Evolutionary conservation across 2,888 invertebrate species (phyloP).

Genomic region (Plusia festucae): DNA sequence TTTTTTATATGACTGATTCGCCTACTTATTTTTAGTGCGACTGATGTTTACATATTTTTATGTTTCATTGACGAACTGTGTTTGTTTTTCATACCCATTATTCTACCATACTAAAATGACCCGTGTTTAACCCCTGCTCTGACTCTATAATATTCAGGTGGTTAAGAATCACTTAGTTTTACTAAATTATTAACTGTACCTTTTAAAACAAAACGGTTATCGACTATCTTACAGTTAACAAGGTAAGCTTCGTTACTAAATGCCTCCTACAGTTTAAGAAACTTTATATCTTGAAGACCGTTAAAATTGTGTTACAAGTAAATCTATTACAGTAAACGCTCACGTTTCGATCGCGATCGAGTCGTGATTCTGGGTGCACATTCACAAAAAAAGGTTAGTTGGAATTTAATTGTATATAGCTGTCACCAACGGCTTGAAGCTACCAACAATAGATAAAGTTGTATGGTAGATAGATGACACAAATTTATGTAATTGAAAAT

Average conservation of each 20-base stretch:
- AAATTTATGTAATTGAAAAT: neutral
- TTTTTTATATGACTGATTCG: too few relatives aligned
- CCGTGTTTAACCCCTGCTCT: too few relatives aligned
- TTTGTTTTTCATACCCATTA: too few relatives aligned
- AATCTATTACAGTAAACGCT: constrained; percentile 66
- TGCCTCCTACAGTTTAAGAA: constrained; percentile 14
- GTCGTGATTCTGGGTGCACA: constrained; percentile 62
- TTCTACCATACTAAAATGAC: too few relatives aligned
- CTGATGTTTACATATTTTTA: too few relatives aligned
- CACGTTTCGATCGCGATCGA: constrained; percentile 69
- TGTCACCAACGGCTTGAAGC: constrained; percentile 39
- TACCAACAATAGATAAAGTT: neutral
- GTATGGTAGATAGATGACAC: neutral
- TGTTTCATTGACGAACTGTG: too few relatives aligned
- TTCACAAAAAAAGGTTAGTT: constrained; percentile 59
- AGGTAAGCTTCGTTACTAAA: neutral
- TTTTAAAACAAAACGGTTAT: too few relatives aligned
- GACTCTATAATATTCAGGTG: too few relatives aligned
- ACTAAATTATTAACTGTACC: too few relatives aligned
- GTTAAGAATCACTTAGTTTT: too few relatives aligned
- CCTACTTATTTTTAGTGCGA: too few relatives aligned
- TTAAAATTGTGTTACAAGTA: constrained; percentile 69
- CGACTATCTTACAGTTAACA: neutral
- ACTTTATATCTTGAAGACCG: constrained; percentile 59
- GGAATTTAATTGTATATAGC: constrained; percentile 58